Evolutionary conservation across 2,113 vertebrate species (phyloP).

Genomic region (Perca fluviatilis): DNA sequence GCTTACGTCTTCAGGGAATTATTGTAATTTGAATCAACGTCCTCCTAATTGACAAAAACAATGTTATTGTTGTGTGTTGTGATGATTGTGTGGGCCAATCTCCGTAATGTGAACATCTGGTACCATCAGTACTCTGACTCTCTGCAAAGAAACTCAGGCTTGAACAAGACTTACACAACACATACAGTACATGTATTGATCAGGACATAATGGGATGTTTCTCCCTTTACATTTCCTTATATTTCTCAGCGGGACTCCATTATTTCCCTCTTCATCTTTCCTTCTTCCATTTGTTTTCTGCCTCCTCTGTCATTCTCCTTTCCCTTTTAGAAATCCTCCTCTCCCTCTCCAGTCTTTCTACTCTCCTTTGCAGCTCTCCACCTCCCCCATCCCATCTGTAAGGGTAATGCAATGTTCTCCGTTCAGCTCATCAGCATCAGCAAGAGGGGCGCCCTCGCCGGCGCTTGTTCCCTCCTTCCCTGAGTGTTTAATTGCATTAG

Average conservation of each 20-base stretch:
- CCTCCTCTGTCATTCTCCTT: not conserved
- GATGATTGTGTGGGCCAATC: too few species aligned
- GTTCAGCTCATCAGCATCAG: slow-evolving; percentile 63
- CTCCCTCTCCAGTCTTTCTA: not conserved
- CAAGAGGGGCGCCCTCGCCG: slow-evolving; percentile 38
- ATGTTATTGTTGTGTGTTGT: too few species aligned
- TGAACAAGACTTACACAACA: slow-evolving; percentile 11
- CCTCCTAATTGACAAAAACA: too few species aligned
- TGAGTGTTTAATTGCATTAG: slow-evolving; percentile 74
- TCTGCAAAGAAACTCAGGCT: not conserved
- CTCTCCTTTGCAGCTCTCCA: not conserved
- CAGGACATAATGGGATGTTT: not conserved
- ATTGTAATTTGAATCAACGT: too few species aligned
- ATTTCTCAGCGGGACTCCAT: not conserved
- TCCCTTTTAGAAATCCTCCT: too few species aligned
- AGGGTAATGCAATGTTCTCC: slow-evolving; percentile 59
- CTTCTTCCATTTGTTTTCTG: not conserved
- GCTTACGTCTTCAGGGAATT: too few species aligned
- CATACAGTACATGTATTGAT: slow-evolving; percentile 6
- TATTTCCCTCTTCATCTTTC: not conserved
- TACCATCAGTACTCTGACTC: not conserved
- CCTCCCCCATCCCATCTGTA: slow-evolving; percentile 37
- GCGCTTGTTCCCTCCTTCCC: slow-evolving; percentile 38
- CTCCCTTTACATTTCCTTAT: not conserved
- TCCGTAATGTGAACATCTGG: too few species aligned